These are phyloP conservation scores for Lophura nycthemera DNA, from an alignment of 2,113 vertebrate species.

Conservation along the genomic window DNA sequence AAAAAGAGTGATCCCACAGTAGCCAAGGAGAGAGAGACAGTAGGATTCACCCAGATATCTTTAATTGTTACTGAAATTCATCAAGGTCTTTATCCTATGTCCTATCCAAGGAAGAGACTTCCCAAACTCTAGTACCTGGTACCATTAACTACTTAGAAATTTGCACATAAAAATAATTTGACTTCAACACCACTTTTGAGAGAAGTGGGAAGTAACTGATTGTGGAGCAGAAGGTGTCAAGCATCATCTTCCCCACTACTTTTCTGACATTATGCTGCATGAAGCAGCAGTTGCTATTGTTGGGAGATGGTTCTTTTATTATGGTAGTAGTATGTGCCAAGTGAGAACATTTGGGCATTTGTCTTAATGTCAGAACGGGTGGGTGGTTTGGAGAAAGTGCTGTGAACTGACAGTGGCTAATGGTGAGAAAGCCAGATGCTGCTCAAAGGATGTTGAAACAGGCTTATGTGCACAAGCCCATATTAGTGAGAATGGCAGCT, in stretches of 20 bases:
- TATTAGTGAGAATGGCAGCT: neutral
- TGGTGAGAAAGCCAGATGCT: neutral
- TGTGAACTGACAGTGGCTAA: neutral
- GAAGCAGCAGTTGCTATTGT: neutral
- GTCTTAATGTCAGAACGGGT: neutral
- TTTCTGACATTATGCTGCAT: neutral
- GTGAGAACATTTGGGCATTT: neutral
- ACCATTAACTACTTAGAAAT: neutral
- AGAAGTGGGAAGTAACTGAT: neutral
- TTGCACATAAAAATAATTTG: neutral
- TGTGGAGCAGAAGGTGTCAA: neutral
- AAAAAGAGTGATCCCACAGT: neutral
- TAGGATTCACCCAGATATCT: neutral
- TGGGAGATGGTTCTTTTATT: fast-evolving
- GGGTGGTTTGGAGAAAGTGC: neutral
- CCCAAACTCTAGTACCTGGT: neutral
- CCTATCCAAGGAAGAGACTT: neutral
- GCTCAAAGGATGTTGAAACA: neutral
- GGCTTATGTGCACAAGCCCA: neutral
- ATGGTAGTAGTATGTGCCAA: neutral
- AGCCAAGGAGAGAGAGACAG: neutral
- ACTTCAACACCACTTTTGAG: neutral
- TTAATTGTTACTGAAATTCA: neutral
- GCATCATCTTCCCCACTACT: neutral
- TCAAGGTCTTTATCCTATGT: neutral